Base-by-base conservation (phyloP, 92 coral and sea anemone species). In the Zoanthus gigantus region DNA sequence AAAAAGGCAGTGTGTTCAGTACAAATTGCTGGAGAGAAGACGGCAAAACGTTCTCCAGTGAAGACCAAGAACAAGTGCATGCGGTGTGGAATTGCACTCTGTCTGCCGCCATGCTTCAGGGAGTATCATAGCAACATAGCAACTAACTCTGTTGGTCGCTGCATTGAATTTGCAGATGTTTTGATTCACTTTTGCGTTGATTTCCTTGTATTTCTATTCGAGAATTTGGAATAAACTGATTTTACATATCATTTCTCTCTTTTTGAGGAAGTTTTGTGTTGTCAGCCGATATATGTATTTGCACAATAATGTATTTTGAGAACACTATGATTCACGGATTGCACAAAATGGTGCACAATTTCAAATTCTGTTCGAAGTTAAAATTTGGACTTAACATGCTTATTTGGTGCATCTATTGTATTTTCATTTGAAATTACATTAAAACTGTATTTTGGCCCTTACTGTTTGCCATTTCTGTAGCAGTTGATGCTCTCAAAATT, bases 1-100 rank as follows among this genome's bases (percentile, higher is more conserved):
- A 74, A 74, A 74, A 16, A 74, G 53, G 78, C 78, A 61, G 29
- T 80, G 85, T 66, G 60, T 66, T 30, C 76, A 82, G 6, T 82
- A 76, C 63, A 82, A 82, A 66, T 13, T 15, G 86, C 34, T 65
- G 76, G 76, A 8, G 15, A 44, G 46, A 82, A 82, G 74, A 82
- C 86, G 0, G 30, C 44, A 28, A 66, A 66, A 18, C 73, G 85
- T n/a, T 80, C 58, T 60, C 74, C 71, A 44, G 52, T 61, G 28
- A 54, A 80, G 72, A 57, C 17, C 23, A 23, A 23, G 14, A 63
- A 0, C 75, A 82, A 82, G 44, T 82, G 86, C 29, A 18, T 3
- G 28, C 63, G 45, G 76, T 82, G 86, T 66, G 57, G 14, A 48
- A 54, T 82, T 37, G 66, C 76, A n/a, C 76, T 82, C 44, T 63